Evolutionary conservation across 2,113 vertebrate genomes (phyloP), one percentile per base, ranked within the genome.

Genomic region (Pycnonotus jocosus): DNA sequence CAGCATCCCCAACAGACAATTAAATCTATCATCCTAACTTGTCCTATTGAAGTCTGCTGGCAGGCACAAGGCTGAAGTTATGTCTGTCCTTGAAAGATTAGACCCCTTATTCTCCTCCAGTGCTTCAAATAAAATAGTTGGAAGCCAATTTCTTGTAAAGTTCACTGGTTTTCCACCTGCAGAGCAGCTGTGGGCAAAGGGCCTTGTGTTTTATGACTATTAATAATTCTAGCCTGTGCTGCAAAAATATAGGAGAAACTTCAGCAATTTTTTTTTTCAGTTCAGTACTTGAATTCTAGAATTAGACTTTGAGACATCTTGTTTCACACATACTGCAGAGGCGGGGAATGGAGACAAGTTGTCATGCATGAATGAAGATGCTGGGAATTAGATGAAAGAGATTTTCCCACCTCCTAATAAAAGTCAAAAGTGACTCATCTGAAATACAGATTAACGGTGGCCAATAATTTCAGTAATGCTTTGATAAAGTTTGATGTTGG

Each of bases 341-440:
- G 83, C 50, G 79, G 86, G 65, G 82, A 93, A 92, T 69, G 91
- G 93, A 97, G 93, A 96, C 81, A 92, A 96, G 95, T 91, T 95
- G 95, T 90, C 96, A 94, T 69, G 95, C 93, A 86, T 96, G 95
- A 97, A 96, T 94, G 96, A 97, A 96, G 42, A 81, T 37, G 64
- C 83, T 72, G 85, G 53, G n/a, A 89, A 94, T 84, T 72, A 93
- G 81, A 97, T 85, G 89, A 97, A 96, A 96, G 93, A 97, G 81
- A 76, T 82, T 97, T 97, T 95, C 88, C 88, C 92, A 95, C 95
- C 93, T 95, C 92, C 93, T 96, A 95, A 97, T 97, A 95, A 96
- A 97, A 97, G 87, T 96, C 94, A 97, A 70, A 94, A 97, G 77
- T 97, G 93, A 97, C 80, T 97, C 97, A 97, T 97, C 77, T 94